A percentile compares a stretch with the other conserved stretches of the same genome.
phyloP scores from a whole-genome alignment of 2,113 vertebrate species.

The Forbesichthys papilliferus region DNA sequence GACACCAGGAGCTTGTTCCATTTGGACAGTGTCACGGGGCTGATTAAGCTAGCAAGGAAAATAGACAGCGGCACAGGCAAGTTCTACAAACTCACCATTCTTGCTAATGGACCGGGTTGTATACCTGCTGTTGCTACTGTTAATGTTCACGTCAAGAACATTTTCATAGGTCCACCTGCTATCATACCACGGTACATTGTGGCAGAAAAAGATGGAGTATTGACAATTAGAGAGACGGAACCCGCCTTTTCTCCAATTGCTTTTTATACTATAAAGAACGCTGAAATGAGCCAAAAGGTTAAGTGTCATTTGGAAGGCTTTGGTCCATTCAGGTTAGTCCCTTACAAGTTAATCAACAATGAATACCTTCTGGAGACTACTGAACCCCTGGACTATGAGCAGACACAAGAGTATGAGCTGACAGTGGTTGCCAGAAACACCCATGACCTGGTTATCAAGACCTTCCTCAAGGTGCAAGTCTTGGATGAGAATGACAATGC shows the following conservation, averaged over 20 bases:
- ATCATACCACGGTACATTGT: slow-evolving; percentile 91
- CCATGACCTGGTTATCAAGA: slow-evolving; percentile 80
- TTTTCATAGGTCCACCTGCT: slow-evolving; percentile 83
- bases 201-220: slow-evolving; percentile 84
- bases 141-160: slow-evolving; percentile 83
- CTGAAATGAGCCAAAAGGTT: slow-evolving; percentile 81
- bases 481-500: slow-evolving; percentile 95
- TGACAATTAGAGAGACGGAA: slow-evolving; percentile 91
- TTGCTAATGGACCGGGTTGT: slow-evolving; percentile 90
- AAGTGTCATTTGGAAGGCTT: slow-evolving; percentile 86
- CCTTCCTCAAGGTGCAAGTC: slow-evolving; percentile 84
- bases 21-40: slow-evolving; percentile 83
- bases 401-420: slow-evolving; percentile 84
- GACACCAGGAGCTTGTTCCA: slow-evolving; percentile 85
- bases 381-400: slow-evolving; percentile 88
- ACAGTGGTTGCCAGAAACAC: slow-evolving; percentile 83
- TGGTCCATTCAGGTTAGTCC: slow-evolving; percentile 88
- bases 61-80: slow-evolving; percentile 78
- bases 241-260: slow-evolving; percentile 89
- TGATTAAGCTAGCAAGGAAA: slow-evolving; percentile 82
- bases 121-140: slow-evolving; percentile 90
- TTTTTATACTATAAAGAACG: slow-evolving; percentile 92
- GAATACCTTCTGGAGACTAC: slow-evolving; percentile 94
- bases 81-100: slow-evolving; percentile 85
- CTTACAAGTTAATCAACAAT: slow-evolving; percentile 86